phyloP scores from a whole-genome alignment of 2,888 invertebrate species.

The Agonopterix alstromeriana region DNA sequence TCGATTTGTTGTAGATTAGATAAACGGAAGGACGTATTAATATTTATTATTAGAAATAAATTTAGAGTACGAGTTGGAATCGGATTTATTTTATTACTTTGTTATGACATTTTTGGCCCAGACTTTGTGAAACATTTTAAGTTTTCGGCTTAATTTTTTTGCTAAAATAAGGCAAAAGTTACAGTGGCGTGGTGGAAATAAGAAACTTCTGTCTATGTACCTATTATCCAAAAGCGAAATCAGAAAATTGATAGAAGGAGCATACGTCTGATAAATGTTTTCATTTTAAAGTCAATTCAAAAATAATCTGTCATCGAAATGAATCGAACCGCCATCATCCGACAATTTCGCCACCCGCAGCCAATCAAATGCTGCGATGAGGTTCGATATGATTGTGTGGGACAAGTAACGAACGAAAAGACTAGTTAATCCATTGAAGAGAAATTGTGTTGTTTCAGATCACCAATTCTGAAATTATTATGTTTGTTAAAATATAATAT shows the following conservation, averaged over 20 bases:
- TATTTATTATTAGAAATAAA: slow-evolving; percentile 27
- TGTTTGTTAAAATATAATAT: too few species aligned
- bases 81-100: neutral
- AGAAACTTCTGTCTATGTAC: neutral
- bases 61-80: slow-evolving; percentile 12
- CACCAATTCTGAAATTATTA: too few species aligned
- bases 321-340: slow-evolving; percentile 62
- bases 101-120: neutral
- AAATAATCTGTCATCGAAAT: slow-evolving; percentile 71
- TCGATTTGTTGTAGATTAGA: slow-evolving; percentile 67
- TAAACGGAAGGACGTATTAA: slow-evolving; percentile 15
- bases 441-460: too few species aligned
- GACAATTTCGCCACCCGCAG: slow-evolving; percentile 72
- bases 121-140: neutral
- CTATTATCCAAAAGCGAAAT: neutral
- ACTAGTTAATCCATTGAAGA: too few species aligned
- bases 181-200: neutral
- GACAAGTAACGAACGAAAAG: slow-evolving; percentile 8
- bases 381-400: slow-evolving; percentile 46
- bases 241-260: slow-evolving; percentile 19
- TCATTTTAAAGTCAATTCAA: slow-evolving; percentile 22
- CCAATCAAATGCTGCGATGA: slow-evolving; percentile 69
- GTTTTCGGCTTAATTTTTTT: neutral
- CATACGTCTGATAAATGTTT: slow-evolving; percentile 7
- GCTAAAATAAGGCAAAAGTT: too few species aligned